A percentile compares a stretch with the other conserved stretches of the same genome.
Evolutionary conservation across 2,888 invertebrate genomes (phyloP).

Genomic region (Clusia tigrina): DNA sequence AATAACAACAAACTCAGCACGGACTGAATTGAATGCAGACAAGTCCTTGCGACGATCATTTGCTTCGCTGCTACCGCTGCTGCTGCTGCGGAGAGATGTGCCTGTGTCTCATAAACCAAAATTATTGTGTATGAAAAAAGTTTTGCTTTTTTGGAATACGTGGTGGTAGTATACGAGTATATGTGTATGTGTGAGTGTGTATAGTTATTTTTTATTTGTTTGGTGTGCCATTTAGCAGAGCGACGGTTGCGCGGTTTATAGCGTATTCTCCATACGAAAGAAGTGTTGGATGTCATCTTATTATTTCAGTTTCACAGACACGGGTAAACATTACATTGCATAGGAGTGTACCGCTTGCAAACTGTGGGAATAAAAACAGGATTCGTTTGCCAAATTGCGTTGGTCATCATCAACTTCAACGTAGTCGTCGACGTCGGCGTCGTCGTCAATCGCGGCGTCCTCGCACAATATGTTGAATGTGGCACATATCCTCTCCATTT

Average conservation of each 20-base stretch:
- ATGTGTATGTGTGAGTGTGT: slow-evolving; percentile 20
- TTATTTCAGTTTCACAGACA: slow-evolving; percentile 48
- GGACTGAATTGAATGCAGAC: slow-evolving; percentile 50
- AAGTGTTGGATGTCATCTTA: slow-evolving; percentile 66
- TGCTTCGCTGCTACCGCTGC: too few relatives aligned
- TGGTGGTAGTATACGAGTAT: slow-evolving; percentile 12
- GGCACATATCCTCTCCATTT: slow-evolving; percentile 11
- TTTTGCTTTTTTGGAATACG: slow-evolving; percentile 27
- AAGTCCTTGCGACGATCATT: slow-evolving; percentile 52
- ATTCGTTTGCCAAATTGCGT: slow-evolving; percentile 42
- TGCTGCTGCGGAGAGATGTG: slow-evolving; percentile 19
- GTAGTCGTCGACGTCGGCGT: too few relatives aligned
- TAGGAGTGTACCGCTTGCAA: slow-evolving; percentile 39
- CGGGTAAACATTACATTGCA: slow-evolving; percentile 15
- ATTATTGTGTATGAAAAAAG: slow-evolving; percentile 15
- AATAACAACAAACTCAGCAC: background rate
- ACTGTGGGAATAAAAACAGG: slow-evolving; percentile 66
- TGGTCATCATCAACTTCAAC: slow-evolving; percentile 25
- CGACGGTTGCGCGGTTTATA: slow-evolving; percentile 13
- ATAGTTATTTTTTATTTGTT: background rate
- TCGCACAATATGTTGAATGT: slow-evolving; percentile 14
- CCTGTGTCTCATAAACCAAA: slow-evolving; percentile 3
- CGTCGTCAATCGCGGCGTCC: slow-evolving; percentile 1
- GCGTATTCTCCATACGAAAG: slow-evolving; percentile 41
- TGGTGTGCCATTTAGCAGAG: background rate